Conservation (phyloP, 2,797 vertebrate species). For the Bradypodion pumilum region DNA sequence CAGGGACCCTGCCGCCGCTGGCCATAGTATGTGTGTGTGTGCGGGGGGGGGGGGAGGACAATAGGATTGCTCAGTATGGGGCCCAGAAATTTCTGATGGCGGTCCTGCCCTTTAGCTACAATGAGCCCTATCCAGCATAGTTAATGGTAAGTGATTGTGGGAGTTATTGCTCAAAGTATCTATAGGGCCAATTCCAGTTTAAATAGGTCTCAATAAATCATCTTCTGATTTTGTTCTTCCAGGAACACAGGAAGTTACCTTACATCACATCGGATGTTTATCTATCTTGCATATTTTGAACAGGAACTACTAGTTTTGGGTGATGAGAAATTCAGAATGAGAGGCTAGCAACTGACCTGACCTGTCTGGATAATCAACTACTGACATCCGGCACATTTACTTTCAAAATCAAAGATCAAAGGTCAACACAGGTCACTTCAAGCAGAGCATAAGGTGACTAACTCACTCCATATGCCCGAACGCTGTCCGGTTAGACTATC, state of each 20-base stretch:
- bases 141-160: background rate
- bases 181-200: background rate
- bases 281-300: background rate
- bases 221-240: background rate
- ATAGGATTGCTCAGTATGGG: no score
- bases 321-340: background rate
- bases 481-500: background rate
- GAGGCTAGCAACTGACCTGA: background rate
- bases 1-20: no score
- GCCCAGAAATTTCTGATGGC: no score
- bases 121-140: background rate
- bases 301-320: background rate
- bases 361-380: background rate
- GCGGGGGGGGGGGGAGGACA: no score
- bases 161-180: background rate
- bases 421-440: slow-evolving; percentile 10
- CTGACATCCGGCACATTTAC: slow-evolving; percentile 16
- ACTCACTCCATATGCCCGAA: background rate
- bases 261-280: background rate
- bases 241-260: background rate
- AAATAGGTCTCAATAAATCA: background rate
- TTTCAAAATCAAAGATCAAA: slow-evolving; percentile 14
- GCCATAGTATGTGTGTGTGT: no score
- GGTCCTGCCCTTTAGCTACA: no score
- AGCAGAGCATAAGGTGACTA: slow-evolving; percentile 3